Evolutionary conservation across 2,797 vertebrate genomes (phyloP), one percentile per base, ranked within the genome.

Genomic region (Fistularia tabacaria): DNA sequence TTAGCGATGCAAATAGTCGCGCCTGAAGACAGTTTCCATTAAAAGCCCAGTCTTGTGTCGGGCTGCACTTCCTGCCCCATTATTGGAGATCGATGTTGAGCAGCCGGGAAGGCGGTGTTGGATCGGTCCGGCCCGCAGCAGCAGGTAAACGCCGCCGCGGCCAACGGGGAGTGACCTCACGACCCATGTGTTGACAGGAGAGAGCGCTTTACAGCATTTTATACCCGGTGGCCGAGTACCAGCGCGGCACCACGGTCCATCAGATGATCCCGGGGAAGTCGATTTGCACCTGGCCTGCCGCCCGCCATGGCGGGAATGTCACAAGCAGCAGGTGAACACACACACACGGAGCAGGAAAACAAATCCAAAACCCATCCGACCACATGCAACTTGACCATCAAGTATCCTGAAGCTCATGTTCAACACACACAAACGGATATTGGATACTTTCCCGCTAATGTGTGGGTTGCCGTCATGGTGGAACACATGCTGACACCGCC

Each of bases 11-110:
- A 74, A 74, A 82, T 46, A 52, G 70, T 46, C 43, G 39, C n/a
- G 6, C 12, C 58, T 76, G 70, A 73, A 79, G 69, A 78, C 76
- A 56, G 37, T 79, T 79, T 82, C 39, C 73, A 82, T 77, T 74
- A 81, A 60, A 62, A 58, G 49, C 13, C 45, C 62, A 44, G 47
- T 69, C 69, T 69, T 79, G 76, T 64, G 59, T 80, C 74, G 71
- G 51, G 58, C 42, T 48, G 54, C 13, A 15, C 63, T 82, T 83
- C 66, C 71, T 64, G 36, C 57, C 60, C 51, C 71, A 84, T 83
- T 83, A 76, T 66, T 73, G 80, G 73, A 79, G 66, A 85, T 89
- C 85, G 76, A 86, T 86, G 66, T 25, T 38, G 41, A 13, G 38
- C 14, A 7, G 15, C 36, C 36, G 38, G 62, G 54, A 75, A 71